These are phyloP conservation scores for Polylopha cassiicola DNA, from an alignment of 2,888 invertebrate genomes.

Conservation along the genomic window DNA sequence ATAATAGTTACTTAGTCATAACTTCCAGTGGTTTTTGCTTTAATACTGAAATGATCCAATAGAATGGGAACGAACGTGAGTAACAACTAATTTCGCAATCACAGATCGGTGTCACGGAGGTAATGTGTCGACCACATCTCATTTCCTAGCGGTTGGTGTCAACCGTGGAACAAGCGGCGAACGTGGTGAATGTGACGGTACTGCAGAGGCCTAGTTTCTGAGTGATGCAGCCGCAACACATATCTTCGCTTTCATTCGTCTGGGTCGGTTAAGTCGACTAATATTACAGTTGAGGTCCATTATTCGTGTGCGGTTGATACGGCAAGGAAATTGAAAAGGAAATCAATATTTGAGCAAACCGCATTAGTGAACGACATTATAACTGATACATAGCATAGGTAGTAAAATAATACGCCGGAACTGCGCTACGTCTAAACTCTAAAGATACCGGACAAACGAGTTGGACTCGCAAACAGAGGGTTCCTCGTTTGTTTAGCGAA, in stretches of 20 bases:
- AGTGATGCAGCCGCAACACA: conserved; percentile 6
- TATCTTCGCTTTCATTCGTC: conserved; percentile 15
- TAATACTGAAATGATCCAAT: no score
- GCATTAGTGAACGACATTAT: no score
- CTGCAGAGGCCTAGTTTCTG: background rate
- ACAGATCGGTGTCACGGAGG: conserved; percentile 11
- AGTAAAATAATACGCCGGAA: no score
- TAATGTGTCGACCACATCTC: background rate
- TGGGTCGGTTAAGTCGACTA: conserved; percentile 6
- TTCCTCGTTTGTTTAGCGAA: no score
- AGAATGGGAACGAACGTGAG: conserved; percentile 19
- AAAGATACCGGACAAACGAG: no score
- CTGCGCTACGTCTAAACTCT: no score
- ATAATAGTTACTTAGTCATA: conserved; percentile 4
- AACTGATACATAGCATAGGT: no score
- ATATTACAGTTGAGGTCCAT: conserved; percentile 1
- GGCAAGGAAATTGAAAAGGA: conserved; percentile 15
- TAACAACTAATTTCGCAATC: background rate
- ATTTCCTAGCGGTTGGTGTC: background rate
- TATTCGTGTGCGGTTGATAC: conserved; percentile 14
- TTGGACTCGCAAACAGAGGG: no score
- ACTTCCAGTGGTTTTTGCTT: conserved; percentile 6
- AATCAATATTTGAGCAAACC: no score
- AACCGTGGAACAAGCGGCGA: background rate
- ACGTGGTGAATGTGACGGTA: background rate